phyloP scores from a whole-genome alignment of 2,113 vertebrate genomes.

The Coreoperca whiteheadi region DNA sequence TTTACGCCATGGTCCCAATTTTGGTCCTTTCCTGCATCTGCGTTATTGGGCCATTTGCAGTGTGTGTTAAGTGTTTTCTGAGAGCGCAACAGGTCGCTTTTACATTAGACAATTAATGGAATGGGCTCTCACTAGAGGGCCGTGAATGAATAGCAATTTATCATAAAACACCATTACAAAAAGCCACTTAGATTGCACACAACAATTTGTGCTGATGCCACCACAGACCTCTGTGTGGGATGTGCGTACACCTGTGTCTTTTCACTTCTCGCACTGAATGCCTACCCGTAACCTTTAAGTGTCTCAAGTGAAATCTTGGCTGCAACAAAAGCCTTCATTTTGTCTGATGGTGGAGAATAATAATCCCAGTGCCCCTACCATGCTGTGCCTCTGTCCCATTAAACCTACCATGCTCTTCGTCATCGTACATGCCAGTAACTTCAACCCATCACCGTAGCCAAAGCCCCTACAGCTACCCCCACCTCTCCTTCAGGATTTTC shows the following conservation, averaged over 20 bases:
- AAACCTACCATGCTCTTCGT: constrained; percentile 43
- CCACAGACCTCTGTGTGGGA: constrained; percentile 46
- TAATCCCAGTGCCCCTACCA: constrained; percentile 34
- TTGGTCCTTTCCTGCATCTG: constrained; percentile 29
- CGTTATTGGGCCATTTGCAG: constrained; percentile 59
- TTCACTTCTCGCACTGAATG: constrained; percentile 17
- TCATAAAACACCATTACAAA: constrained; percentile 63
- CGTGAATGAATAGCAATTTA: constrained; percentile 72
- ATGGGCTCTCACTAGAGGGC: constrained; percentile 52
- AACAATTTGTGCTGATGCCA: constrained; percentile 48
- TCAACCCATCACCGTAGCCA: constrained; percentile 37
- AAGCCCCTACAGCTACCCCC: constrained; percentile 10
- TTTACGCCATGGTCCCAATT: constrained; percentile 69
- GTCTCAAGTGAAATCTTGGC: constrained; percentile 41
- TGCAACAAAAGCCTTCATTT: constrained; percentile 54
- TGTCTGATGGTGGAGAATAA: constrained; percentile 46
- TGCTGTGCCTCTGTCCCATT: constrained; percentile 53
- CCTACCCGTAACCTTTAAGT: constrained; percentile 50
- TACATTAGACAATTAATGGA: constrained; percentile 73
- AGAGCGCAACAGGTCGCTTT: constrained; percentile 49
- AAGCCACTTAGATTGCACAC: constrained; percentile 53
- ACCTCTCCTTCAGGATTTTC: constrained; percentile 10
- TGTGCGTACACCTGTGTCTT: constrained; percentile 21
- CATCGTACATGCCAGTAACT: constrained; percentile 71
- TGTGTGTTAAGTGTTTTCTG: constrained; percentile 71